Conservation (phyloP, 2,797 vertebrate species). For the Enteromius anoplus region DNA sequence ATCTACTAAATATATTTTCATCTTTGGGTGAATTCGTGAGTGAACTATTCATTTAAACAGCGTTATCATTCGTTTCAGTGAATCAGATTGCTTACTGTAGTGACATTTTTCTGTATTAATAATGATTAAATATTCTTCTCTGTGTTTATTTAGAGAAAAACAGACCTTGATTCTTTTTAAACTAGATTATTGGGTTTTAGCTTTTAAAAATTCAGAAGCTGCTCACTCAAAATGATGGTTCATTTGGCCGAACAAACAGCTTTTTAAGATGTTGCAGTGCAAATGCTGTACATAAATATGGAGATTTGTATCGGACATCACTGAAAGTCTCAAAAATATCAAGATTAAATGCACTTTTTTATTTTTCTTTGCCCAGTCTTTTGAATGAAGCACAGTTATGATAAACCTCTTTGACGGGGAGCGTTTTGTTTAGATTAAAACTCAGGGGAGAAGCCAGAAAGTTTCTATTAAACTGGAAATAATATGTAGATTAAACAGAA, state of each 20-base stretch:
- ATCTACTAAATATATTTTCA: not conserved
- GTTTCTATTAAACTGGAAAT: conserved; percentile 1
- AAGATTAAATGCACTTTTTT: not conserved
- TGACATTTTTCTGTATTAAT: not conserved
- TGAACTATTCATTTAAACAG: not conserved
- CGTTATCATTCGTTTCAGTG: not conserved
- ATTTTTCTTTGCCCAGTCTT: not conserved
- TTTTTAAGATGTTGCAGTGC: conserved; percentile 6
- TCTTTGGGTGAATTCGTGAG: not conserved
- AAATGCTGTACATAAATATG: conserved; percentile 5
- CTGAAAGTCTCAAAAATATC: not conserved
- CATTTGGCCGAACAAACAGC: not conserved
- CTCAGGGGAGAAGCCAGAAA: not conserved
- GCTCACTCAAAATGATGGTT: not conserved
- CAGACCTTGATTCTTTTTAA: not conserved
- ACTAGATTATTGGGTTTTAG: not conserved
- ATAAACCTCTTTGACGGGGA: conserved; percentile 8
- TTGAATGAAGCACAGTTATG: not conserved
- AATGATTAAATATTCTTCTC: not conserved
- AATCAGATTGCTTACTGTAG: not conserved
- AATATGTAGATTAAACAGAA: conserved; percentile 36
- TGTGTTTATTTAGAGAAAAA: not conserved
- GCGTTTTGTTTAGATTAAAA: conserved; percentile 1
- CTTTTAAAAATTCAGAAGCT: not conserved
- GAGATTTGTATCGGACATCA: not conserved